Conservation (phyloP, 1,140 invertebrate species). For the Trinorchestia longiramus region DNA sequence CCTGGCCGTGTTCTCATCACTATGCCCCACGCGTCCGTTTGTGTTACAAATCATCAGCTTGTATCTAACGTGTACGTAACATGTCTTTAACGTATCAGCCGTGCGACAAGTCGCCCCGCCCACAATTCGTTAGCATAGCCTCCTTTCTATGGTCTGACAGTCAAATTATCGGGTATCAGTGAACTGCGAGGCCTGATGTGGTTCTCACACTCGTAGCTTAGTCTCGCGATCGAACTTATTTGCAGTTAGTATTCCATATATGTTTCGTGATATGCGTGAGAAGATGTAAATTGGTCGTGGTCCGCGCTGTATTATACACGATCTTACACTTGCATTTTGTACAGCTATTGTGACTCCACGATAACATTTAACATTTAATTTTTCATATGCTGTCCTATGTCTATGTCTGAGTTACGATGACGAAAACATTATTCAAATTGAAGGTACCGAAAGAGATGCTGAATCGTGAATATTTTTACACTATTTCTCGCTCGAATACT, state of each 20-base stretch:
- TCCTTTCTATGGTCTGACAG: conserved; percentile 3
- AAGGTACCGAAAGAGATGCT: no score
- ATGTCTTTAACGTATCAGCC: conserved; percentile 27
- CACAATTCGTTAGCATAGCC: background rate
- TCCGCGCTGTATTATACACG: background rate
- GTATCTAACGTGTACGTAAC: background rate
- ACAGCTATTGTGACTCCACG: background rate
- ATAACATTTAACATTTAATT: background rate
- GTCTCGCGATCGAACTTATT: background rate
- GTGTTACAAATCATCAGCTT: conserved; percentile 14
- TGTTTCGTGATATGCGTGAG: background rate
- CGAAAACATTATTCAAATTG: no score
- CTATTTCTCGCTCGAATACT: no score
- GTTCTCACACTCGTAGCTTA: background rate
- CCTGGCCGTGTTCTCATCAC: background rate
- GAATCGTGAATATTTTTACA: no score
- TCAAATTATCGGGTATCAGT: background rate
- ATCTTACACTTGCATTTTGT: no score
- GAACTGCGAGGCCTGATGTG: background rate
- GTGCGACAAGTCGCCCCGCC: background rate
- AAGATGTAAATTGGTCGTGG: background rate
- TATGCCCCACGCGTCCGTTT: background rate
- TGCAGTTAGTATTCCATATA: background rate
- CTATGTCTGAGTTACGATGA: no score
- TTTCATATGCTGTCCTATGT: background rate